Conservation (phyloP, 2,797 vertebrate species). For the Tarsius wallacei region DNA sequence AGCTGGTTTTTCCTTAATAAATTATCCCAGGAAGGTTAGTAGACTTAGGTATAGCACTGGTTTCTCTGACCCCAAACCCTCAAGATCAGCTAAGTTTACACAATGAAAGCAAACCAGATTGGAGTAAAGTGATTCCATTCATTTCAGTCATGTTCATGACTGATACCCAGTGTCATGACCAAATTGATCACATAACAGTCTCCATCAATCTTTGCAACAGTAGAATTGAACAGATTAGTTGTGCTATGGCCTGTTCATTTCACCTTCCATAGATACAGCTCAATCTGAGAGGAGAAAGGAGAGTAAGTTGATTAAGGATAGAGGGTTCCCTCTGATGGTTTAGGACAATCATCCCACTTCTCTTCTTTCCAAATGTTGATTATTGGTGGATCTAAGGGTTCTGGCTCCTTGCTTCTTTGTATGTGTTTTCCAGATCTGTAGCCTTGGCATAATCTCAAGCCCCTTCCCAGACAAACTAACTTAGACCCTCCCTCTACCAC, state of each 20-base stretch:
- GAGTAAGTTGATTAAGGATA: conserved; percentile 63
- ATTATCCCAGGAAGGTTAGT: conserved; percentile 73
- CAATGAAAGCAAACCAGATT: conserved; percentile 81
- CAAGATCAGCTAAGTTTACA: conserved; percentile 76
- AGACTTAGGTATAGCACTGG: conserved; percentile 69
- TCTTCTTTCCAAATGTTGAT: conserved; percentile 51
- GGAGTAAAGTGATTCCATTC: conserved; percentile 83
- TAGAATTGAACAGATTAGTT: conserved; percentile 83
- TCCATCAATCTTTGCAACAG: conserved; percentile 83
- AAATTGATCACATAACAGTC: conserved; percentile 84
- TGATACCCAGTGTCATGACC: conserved; percentile 83
- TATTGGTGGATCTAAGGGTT: not conserved
- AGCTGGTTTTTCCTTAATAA: conserved; percentile 73
- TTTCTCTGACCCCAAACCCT: conserved; percentile 73
- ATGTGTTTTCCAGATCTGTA: not conserved
- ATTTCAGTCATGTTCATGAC: conserved; percentile 85
- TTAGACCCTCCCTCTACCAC: not conserved
- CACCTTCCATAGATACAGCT: conserved; percentile 78
- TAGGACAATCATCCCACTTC: conserved; percentile 42
- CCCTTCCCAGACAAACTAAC: not conserved
- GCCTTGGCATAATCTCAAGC: not conserved
- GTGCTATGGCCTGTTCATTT: conserved; percentile 79
- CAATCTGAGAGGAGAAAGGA: conserved; percentile 69
- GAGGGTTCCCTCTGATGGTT: conserved; percentile 40
- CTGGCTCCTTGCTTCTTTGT: not conserved